Base-by-base conservation (phyloP, 2,113 vertebrate genomes). In the Microtus montanus region DNA sequence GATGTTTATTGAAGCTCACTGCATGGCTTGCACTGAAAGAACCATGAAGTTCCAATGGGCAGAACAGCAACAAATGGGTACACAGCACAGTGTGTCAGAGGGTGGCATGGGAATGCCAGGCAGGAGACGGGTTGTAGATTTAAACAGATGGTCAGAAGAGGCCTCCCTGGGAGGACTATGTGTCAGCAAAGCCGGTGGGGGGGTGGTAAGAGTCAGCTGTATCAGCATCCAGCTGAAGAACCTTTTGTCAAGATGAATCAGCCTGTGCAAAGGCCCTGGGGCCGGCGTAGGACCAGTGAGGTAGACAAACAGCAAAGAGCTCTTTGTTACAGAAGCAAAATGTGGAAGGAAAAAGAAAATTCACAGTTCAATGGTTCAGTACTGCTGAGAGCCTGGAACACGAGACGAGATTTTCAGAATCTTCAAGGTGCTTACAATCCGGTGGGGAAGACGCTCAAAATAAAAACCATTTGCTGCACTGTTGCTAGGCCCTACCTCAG, bases 41-140 rank as follows among this genome's bases (percentile, higher is more conserved):
- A 9, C 83, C 38, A 4, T 38, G 14, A 87, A 38, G 28, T 33
- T 49, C 28, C 66, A 47, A 49, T 33, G n/a, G 14, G 30, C 22
- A 63, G 7, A 28, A 44, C 61, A 64, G 68, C 71, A 3, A 85
- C 14, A 87, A 24, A 61, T 22, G 33, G 26, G 35, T 22, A 7
- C 58, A 88, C 30, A 33, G 49, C 1, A 19, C 3, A 35, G 1
- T 11, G 5, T 35, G 7, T 52, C 22, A n/a, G 6, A 14, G 20
- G 20, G 8, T 11, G 6, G 20, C 24, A 24, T 2, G 0, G 24
- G 35, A 33, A 49, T 1, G 3, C 41, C 15, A 24, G 10, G 6
- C 3, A 5, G 24, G 52, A 8, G 7, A 15, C 13, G 33, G 24
- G 47, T 24, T 71, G 11, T 52, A 71, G 47, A 5, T 70, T 82